Conservation (phyloP, 23 tunicate species). For the Aplidium turbinatum region DNA sequence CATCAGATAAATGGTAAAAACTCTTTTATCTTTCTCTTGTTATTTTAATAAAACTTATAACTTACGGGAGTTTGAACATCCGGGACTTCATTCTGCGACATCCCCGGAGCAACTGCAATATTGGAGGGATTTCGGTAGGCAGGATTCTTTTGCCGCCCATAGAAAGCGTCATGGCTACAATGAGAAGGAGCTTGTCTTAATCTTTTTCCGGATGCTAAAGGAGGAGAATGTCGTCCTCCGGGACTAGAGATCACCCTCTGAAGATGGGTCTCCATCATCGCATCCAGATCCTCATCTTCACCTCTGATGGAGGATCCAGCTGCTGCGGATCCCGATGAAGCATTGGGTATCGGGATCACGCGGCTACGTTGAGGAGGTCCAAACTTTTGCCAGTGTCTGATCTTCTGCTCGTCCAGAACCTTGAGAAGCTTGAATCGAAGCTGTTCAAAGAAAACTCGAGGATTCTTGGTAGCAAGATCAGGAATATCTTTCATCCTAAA, state of each 20-base stretch:
- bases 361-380: not conserved
- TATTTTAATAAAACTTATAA: not conserved
- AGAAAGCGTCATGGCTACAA: not conserved
- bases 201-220: not conserved
- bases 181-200: not conserved
- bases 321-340: not conserved
- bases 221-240: conserved; percentile 47
- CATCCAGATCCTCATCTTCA: conserved; percentile 58
- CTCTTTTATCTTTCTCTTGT: too few species aligned
- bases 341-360: not conserved
- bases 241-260: conserved; percentile 55
- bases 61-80: conserved; percentile 87
- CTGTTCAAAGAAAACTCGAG: conserved; percentile 56
- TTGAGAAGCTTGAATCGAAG: conserved; percentile 55
- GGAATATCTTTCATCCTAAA: conserved; percentile 61
- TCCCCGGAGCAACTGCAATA: conserved; percentile 67
- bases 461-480: conserved; percentile 72
- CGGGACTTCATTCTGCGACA: conserved; percentile 87
- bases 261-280: conserved; percentile 52
- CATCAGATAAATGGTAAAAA: too few species aligned
- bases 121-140: not conserved
- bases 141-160: not conserved
- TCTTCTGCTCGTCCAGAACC: conserved; percentile 62
- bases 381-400: conserved; percentile 18
- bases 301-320: conserved; percentile 12